Evolutionary conservation across 2,888 invertebrate genomes (phyloP).

Genomic region (Augiades crinisus): DNA sequence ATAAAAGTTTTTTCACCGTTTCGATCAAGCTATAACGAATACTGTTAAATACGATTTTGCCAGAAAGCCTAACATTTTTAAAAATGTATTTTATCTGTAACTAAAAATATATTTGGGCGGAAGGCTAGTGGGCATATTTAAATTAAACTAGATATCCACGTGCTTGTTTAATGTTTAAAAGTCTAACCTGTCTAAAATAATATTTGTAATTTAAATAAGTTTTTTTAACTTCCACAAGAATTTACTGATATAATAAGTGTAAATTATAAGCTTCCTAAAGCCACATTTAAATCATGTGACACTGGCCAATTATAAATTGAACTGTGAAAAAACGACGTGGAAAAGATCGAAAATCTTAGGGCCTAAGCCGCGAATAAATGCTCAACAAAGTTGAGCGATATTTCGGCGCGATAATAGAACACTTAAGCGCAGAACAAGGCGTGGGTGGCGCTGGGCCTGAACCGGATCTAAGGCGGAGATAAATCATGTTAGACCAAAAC

Average conservation of each 20-base stretch:
- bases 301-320: too few relatives aligned
- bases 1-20: too few relatives aligned
- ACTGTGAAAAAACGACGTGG: not conserved
- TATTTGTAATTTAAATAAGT: conserved; percentile 13
- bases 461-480: conserved; percentile 73
- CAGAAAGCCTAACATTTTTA: not conserved
- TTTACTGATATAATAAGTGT: not conserved
- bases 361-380: conserved; percentile 45
- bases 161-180: conserved; percentile 4
- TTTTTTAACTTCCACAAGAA: conserved; percentile 2
- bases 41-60: too few relatives aligned
- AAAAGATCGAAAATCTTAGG: not conserved
- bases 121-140: not conserved
- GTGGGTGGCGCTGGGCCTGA: conserved; percentile 64
- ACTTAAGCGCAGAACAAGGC: conserved; percentile 49
- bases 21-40: too few relatives aligned
- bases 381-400: conserved; percentile 55
- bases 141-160: not conserved
- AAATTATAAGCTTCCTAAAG: not conserved
- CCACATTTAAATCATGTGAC: too few relatives aligned
- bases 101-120: not conserved
- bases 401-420: conserved; percentile 67
- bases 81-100: too few relatives aligned
- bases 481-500: conserved; percentile 61
- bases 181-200: conserved; percentile 1